Conservation (phyloP, 2,797 vertebrate genomes). For the Malurus leucopterus region DNA sequence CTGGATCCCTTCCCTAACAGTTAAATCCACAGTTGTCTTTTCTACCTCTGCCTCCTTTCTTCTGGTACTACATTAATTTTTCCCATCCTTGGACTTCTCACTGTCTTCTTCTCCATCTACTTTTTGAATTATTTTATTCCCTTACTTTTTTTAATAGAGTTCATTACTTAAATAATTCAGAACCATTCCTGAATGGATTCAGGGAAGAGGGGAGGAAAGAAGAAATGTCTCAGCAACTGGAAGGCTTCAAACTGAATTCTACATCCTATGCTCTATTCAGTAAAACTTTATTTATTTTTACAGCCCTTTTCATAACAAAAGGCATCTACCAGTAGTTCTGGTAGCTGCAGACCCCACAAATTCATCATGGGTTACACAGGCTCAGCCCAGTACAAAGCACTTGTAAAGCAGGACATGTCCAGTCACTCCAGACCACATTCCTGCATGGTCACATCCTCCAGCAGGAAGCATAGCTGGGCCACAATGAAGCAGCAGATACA, state of each 20-base stretch:
- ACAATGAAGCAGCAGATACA: neutral
- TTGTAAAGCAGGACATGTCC: neutral
- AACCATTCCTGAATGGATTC: neutral
- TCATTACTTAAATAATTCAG: neutral
- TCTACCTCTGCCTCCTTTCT: neutral
- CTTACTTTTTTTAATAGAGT: neutral
- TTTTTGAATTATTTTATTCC: neutral
- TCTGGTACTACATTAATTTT: neutral
- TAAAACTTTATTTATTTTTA: neutral
- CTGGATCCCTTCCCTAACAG: neutral
- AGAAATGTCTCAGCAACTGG: neutral
- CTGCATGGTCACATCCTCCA: neutral
- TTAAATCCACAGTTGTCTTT: neutral
- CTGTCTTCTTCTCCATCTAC: neutral
- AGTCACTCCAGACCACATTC: fast-evolving
- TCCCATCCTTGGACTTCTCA: neutral
- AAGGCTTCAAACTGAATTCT: neutral
- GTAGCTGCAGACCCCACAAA: neutral
- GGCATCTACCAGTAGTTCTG: neutral
- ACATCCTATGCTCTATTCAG: neutral
- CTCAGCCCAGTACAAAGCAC: neutral
- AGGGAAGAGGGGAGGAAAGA: neutral
- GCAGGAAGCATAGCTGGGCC: neutral
- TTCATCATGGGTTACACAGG: fast-evolving
- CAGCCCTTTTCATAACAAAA: neutral